Base-by-base conservation (phyloP, 53 echinoderm and acorn worm genomes). In the Holothuria scabra region DNA sequence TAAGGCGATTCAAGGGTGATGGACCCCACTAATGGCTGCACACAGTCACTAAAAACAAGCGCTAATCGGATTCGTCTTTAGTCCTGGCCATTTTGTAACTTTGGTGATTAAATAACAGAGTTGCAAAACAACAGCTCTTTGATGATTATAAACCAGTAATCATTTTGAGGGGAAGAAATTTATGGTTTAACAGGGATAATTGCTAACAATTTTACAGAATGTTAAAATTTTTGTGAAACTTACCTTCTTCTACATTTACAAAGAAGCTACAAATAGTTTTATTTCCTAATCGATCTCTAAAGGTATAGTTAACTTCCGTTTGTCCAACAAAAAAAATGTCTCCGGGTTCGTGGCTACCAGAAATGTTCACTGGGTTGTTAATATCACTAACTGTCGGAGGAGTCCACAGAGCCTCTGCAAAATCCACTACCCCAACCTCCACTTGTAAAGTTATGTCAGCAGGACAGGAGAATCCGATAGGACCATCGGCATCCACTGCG, bases 361-460 rank as follows among this genome's bases (percentile, higher is more conserved):
- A 9, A 19, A 14, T 18, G 5, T 10, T 12, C 23, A 89, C 49
- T 18, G n/a, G 10, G 20, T 80, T 86, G n/a, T 86, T 67, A 56
- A 79, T 46, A 61, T 92, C 89, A 18, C 78, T 86, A 13, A 86
- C 92, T 65, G 70, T 61, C 3, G 87, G 92, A 28, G 79, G 69
- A 12, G 38, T 58, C 89, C 89, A 92, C 20, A 60, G 33, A 32
- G 79, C 65, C 18, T 52, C 13, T 28, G n/a, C 26, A 52, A 8
- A n/a, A 31, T n/a, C 48, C 25, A 2, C 16, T 11, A 1, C 0
- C 1, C 84, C 84, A 3, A 68, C 21, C 61, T 84, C 69, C 18
- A 84, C 66, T 46, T 10, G 49, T 32, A n/a, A 32, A 23, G 18
- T 29, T 1, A 66, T 65, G 66, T 84, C 67, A 1, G 2, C 8